Evolutionary conservation across 2,888 invertebrate genomes (phyloP).

Genomic region (Rhagophthalmus giganteus): DNA sequence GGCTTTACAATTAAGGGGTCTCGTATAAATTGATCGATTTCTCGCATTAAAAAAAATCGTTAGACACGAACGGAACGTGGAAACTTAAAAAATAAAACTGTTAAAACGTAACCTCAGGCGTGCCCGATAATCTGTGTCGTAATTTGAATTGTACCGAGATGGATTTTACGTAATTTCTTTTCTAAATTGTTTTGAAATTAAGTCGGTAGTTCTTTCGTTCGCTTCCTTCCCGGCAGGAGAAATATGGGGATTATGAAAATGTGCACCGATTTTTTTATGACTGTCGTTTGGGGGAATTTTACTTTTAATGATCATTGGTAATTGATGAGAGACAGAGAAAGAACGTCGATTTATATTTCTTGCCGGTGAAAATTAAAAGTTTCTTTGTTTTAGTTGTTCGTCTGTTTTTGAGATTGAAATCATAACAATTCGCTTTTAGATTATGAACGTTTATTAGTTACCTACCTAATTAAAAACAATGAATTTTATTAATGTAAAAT

Average conservation of each 20-base stretch:
- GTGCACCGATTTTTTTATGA: slow-evolving; percentile 34
- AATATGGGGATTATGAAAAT: slow-evolving; percentile 35
- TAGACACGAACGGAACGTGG: too few species aligned
- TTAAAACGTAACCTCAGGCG: slow-evolving; percentile 14
- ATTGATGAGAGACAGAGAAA: slow-evolving; percentile 21
- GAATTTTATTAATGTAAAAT: too few species aligned
- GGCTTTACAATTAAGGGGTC: slow-evolving; percentile 29
- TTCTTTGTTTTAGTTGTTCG: too few species aligned
- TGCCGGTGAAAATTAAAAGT: neutral
- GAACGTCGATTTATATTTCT: slow-evolving; percentile 6
- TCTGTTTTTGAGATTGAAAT: too few species aligned
- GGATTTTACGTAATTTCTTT: slow-evolving; percentile 38
- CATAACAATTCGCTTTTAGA: too few species aligned
- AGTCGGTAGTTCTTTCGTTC: slow-evolving; percentile 30
- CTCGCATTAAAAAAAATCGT: slow-evolving; percentile 2
- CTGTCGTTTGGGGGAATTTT: slow-evolving; percentile 29
- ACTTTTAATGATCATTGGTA: slow-evolving; percentile 29
- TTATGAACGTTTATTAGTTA: too few species aligned
- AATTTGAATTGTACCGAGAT: slow-evolving; percentile 40
- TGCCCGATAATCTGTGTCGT: slow-evolving; percentile 39
- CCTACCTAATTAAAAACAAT: too few species aligned
- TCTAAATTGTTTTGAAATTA: slow-evolving; percentile 41
- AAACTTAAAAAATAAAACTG: too few species aligned
- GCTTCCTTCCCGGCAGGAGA: slow-evolving; percentile 17
- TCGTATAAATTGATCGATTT: slow-evolving; percentile 24